A percentile compares a stretch with the other conserved stretches of the same genome.
Evolutionary conservation across 2,113 vertebrate genomes (phyloP).

Genomic region (Nesogale talazaci): DNA sequence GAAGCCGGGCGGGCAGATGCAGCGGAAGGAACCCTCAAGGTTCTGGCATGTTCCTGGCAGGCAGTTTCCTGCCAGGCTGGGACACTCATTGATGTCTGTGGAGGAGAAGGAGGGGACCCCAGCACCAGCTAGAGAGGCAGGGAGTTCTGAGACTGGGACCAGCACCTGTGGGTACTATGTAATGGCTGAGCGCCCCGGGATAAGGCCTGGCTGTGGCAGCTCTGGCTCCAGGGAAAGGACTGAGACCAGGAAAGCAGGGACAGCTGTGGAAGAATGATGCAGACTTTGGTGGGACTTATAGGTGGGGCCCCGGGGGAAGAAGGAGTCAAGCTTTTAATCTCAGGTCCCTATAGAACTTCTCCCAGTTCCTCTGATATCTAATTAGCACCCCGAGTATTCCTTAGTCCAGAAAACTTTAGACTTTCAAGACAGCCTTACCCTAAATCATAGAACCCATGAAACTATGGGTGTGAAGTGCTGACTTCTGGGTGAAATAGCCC

Average conservation of each 20-base stretch:
- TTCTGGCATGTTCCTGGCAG: slow-evolving; percentile 97
- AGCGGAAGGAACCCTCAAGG: slow-evolving; percentile 95
- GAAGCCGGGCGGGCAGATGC: slow-evolving; percentile 94
- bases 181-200: not conserved
- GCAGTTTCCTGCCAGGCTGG: slow-evolving; percentile 91
- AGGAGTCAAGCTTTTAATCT: not conserved
- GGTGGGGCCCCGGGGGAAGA: not conserved
- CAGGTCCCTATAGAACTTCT: not conserved
- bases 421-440: not conserved
- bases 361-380: not conserved
- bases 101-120: not conserved
- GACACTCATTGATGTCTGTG: slow-evolving; percentile 94
- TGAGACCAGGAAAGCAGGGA: not conserved
- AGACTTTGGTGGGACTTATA: not conserved
- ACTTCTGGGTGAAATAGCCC: not conserved
- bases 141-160: not conserved
- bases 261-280: not conserved
- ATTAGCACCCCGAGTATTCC: not conserved
- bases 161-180: not conserved
- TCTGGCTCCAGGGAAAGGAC: not conserved
- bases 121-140: not conserved
- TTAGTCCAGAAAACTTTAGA: not conserved
- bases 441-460: not conserved
- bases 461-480: not conserved
- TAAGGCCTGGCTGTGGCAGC: not conserved